phyloP scores from a whole-genome alignment of 2,797 vertebrate species.

The Leuciscus waleckii region DNA sequence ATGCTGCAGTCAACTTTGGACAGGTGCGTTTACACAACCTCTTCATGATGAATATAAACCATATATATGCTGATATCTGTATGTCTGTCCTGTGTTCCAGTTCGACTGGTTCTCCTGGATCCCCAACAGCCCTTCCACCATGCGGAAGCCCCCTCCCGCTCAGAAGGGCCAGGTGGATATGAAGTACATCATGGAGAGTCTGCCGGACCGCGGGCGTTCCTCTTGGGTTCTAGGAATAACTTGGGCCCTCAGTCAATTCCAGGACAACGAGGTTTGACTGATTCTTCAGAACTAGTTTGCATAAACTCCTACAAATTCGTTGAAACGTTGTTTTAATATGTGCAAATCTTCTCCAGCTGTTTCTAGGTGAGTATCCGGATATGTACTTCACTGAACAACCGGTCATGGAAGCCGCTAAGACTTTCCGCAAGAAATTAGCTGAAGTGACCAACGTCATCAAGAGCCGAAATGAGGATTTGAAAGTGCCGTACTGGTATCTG shows the following conservation, averaged over 20 bases:
- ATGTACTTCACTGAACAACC: constrained; percentile 92
- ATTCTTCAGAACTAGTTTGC: neutral
- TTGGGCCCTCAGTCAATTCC: constrained; percentile 97
- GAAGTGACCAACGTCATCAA: constrained; percentile 78
- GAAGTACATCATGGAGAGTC: constrained; percentile 86
- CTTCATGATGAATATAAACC: neutral
- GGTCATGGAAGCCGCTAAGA: constrained; percentile 86
- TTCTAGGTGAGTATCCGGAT: constrained; percentile 92
- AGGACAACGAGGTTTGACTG: constrained; percentile 90
- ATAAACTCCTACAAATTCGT: neutral
- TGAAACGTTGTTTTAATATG: neutral
- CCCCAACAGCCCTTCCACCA: constrained; percentile 93
- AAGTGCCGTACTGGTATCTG: constrained; percentile 92
- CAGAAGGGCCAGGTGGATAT: constrained; percentile 86
- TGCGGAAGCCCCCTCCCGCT: constrained; percentile 88
- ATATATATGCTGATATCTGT: no score
- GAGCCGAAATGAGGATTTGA: constrained; percentile 89
- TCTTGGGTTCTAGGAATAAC: constrained; percentile 96
- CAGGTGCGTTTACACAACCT: constrained; percentile 78
- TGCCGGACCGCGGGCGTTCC: constrained; percentile 95
- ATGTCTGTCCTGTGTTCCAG: constrained; percentile 69
- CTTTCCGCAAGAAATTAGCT: no score
- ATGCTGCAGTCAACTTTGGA: constrained; percentile 77
- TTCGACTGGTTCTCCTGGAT: constrained; percentile 99
- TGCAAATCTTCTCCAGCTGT: constrained; percentile 68